Evolutionary conservation across 2,888 invertebrate species (phyloP), one percentile per base, ranked within the genome.

Genomic region (Cheiracanthium punctorium): DNA sequence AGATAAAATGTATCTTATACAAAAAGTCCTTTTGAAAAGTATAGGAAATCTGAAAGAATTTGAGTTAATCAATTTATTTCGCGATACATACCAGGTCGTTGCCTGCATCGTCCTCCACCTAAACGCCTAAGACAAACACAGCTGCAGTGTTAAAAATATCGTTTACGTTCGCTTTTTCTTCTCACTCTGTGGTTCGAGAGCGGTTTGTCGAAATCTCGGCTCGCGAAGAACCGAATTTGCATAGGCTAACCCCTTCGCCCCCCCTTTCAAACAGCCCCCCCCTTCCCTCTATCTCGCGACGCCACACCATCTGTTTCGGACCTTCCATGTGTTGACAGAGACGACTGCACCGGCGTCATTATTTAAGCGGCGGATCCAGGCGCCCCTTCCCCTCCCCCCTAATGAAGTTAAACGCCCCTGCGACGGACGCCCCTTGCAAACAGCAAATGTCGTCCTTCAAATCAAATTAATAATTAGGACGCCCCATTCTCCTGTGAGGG

Each of bases 391-490:
- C n/a, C n/a, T n/a, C n/a, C n/a, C 64, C 74, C 41, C 28, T 87
- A 87, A 87, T 87, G 87, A 87, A 87, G 87, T 87, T 87, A 87
- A 87, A 87, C 81, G 87, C 81, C 75, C 80, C 80, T 28, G 79
- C 74, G 65, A 48, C 32, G 72, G 43, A 58, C 82, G 65, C 43
- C 58, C n/a, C 79, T 10, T 65, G 80, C 86, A 86, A 86, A 86
- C 86, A 86, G 75, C 80, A 85, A 80, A 80, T 85, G 80, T 80
- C 79, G 32, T 69, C 64, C 65, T 43, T 74, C 70, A 87, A 87
- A 87, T 87, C 87, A 76, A 87, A 87, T 87, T 87, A 87, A 87
- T 81, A 87, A 87, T 87, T 87, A 87, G 87, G 43, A 87, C 69
- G 79, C 76, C 48, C 87, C 77, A 80, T 87, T 81, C 87, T 87